Conservation (phyloP, 2,888 invertebrate genomes). For the Geotrupes spiniger region DNA sequence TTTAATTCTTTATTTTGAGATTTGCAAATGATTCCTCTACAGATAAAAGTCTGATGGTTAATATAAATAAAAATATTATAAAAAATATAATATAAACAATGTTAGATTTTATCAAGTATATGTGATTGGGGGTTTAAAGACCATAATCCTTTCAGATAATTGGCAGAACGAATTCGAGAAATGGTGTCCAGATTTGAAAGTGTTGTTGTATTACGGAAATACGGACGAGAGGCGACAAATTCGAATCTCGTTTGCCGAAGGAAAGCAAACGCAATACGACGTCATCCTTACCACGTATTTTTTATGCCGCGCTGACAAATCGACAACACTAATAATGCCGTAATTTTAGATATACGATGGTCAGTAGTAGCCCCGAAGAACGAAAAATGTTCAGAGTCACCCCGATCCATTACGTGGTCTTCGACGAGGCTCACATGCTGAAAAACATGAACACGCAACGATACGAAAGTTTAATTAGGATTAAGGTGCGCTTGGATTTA, state of each 20-base stretch:
- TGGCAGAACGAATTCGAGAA: slow-evolving; percentile 75
- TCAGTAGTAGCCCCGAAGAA: slow-evolving; percentile 83
- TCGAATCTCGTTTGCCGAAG: slow-evolving; percentile 71
- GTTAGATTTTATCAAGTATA: background rate
- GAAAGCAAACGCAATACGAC: slow-evolving; percentile 71
- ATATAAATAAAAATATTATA: too few species aligned
- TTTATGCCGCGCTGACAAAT: too few species aligned
- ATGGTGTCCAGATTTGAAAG: slow-evolving; percentile 76
- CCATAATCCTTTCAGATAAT: slow-evolving; percentile 60
- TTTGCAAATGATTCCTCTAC: too few species aligned
- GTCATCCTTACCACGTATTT: slow-evolving; percentile 87
- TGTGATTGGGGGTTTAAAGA: too few species aligned
- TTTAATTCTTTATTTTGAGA: too few species aligned
- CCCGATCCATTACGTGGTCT: slow-evolving; percentile 86
- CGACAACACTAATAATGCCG: background rate
- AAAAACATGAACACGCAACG: slow-evolving; percentile 95
- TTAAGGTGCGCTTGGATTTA: slow-evolving; percentile 52
- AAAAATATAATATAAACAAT: background rate
- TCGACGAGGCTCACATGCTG: slow-evolving; percentile 97
- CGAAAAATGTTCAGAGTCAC: slow-evolving; percentile 88
- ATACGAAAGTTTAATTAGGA: slow-evolving; percentile 83
- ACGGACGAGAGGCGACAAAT: slow-evolving; percentile 80
- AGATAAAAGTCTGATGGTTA: too few species aligned
- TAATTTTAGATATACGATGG: slow-evolving; percentile 62
- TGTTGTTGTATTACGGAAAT: slow-evolving; percentile 86